A percentile compares a stretch with the other conserved stretches of the same genome.
phyloP scores from a whole-genome alignment of 1,140 invertebrate species.

The Chymomyza costata region DNA sequence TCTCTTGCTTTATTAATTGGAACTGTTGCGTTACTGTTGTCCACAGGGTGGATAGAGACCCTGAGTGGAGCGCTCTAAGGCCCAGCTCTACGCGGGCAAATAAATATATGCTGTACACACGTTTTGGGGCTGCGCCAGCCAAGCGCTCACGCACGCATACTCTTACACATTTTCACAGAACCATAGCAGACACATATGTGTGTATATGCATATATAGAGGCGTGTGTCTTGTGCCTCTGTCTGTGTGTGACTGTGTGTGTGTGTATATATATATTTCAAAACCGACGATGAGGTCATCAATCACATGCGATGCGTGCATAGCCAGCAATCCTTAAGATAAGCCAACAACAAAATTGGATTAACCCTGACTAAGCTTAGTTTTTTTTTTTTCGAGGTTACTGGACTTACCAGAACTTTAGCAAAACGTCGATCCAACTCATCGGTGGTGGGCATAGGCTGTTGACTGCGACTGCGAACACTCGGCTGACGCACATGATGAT shows the following conservation, averaged over 20 bases:
- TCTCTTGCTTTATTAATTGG: too few relatives aligned
- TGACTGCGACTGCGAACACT: conserved; percentile 85
- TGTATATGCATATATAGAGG: too few relatives aligned
- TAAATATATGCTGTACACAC: too few relatives aligned
- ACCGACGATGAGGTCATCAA: conserved; percentile 68
- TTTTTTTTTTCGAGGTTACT: too few relatives aligned
- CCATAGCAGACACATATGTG: conserved; percentile 11
- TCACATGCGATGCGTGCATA: conserved; percentile 39
- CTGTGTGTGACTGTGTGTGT: not conserved
- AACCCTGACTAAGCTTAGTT: too few relatives aligned
- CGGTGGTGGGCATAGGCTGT: conserved; percentile 91
- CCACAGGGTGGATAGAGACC: too few relatives aligned
- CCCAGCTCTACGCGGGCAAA: too few relatives aligned
- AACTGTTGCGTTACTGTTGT: too few relatives aligned
- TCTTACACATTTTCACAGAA: conserved; percentile 36
- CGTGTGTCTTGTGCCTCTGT: too few relatives aligned
- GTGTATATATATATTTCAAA: not conserved
- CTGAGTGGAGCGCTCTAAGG: too few relatives aligned
- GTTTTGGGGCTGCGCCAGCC: conserved; percentile 4
- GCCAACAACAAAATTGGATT: not conserved
- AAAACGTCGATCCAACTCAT: conserved; percentile 92
- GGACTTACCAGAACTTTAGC: conserved; percentile 95
- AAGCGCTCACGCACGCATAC: not conserved
- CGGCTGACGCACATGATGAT: conserved; percentile 78
- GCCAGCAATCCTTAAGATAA: conserved; percentile 31